Percentiles rank a stretch among this genome's conserved stretches.
These are phyloP conservation scores for Mobula hypostoma DNA, from an alignment of 2,113 vertebrate species.

Conservation along the genomic window DNA sequence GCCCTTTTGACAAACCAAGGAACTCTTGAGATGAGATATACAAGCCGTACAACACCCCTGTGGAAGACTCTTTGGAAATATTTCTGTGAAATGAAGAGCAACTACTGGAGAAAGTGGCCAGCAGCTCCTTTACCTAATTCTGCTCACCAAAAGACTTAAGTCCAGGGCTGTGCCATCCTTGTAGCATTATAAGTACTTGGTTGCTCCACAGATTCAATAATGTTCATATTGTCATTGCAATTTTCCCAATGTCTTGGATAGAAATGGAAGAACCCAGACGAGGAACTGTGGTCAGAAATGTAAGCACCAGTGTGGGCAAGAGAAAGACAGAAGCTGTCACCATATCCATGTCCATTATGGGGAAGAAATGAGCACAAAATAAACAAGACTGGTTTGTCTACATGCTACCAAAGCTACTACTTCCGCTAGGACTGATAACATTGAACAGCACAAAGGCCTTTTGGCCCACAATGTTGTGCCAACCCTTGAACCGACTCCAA, in stretches of 20 bases:
- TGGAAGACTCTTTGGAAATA: neutral
- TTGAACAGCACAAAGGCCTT: too few species aligned
- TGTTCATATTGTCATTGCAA: neutral
- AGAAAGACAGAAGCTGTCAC: neutral
- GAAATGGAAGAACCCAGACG: neutral
- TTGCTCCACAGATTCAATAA: neutral
- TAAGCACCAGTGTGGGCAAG: too few species aligned
- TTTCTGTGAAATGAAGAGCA: neutral
- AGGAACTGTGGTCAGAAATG: neutral
- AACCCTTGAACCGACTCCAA: too few species aligned
- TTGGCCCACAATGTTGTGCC: too few species aligned
- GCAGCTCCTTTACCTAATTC: neutral
- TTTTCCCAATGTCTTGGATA: too few species aligned
- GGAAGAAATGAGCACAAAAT: neutral
- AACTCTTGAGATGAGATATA: neutral
- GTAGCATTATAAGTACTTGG: neutral
- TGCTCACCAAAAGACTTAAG: neutral
- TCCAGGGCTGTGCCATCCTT: neutral
- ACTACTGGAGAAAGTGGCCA: neutral
- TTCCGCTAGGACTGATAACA: neutral
- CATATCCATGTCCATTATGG: neutral
- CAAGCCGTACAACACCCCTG: too few species aligned
- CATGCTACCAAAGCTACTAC: neutral
- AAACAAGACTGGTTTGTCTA: neutral
- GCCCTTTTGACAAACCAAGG: neutral